Evolutionary conservation across 1,140 invertebrate genomes (phyloP), one percentile per base, ranked within the genome.

Genomic region (Heliconius hewitsoni): DNA sequence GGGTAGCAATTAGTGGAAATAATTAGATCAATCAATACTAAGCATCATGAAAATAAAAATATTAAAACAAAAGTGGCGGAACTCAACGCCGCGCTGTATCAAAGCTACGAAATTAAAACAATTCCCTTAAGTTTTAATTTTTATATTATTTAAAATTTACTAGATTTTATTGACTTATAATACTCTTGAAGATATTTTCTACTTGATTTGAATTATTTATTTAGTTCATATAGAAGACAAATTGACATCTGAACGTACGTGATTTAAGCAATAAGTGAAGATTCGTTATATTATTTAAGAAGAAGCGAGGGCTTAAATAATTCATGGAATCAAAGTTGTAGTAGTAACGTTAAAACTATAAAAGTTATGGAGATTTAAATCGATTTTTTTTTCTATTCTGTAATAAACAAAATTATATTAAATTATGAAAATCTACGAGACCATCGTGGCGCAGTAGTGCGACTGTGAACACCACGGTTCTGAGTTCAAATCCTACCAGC

Each of bases 231-330:
- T 57, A 3, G 9, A 23, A 8, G n/a, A 23, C 55, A 57, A 8
- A 23, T 57, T 57, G 55, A 57, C n/a, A 57, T 11, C 0, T 57
- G 55, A 57, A 57, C 55, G 55, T 57, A 57, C 0, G 6, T 57
- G n/a, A 23, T 57, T 57, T n/a, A 57, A 23, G 8, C n/a, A 23
- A 11, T 57, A 11, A 9, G 55, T 23, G 55, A 57, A 57, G 19
- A 57, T 57, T 57, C n/a, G 55, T 57, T 57, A 57, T 23, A 23
- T 57, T 57, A 57, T 57, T 57, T 57, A n/a, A 23, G 55, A 57
- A 2, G 8, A 23, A 23, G 55, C 55, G 55, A 57, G 55, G n/a
- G 2, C 3, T 23, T 3, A 9, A n/a, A 23, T 0, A 57, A 57
- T 57, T 57, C n/a, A 2, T 9, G 18, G 6, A 19, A n/a, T 57